Evolutionary conservation across 2,113 vertebrate species (phyloP).

Genomic region (Uropsilus gracilis): DNA sequence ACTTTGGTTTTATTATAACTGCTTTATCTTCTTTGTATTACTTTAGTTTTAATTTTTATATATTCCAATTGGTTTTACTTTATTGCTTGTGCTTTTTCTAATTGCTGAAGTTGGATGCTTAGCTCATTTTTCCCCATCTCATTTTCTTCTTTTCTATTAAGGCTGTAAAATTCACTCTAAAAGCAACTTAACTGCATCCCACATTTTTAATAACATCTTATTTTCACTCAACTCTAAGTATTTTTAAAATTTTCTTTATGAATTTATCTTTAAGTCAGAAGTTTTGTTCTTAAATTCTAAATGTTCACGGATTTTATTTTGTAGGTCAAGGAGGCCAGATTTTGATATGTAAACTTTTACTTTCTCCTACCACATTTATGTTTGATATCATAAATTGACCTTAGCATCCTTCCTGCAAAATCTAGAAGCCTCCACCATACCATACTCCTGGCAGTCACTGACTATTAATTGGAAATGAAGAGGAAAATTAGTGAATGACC

Average conservation of each 20-base stretch:
- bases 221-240: not conserved
- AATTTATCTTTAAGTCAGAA: not conserved
- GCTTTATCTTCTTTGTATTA: not conserved
- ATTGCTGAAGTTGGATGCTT: not conserved
- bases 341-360: not conserved
- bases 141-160: constrained; percentile 51
- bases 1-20: not conserved
- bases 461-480: not conserved
- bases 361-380: not conserved
- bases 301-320: not conserved
- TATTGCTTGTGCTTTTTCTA: not conserved
- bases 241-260: not conserved
- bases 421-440: no score
- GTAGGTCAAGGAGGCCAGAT: no score
- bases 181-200: constrained; percentile 24
- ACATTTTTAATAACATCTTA: constrained; percentile 45
- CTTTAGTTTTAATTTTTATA: constrained; percentile 34
- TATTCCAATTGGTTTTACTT: not conserved
- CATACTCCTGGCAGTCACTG: not conserved
- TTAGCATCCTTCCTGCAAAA: not conserved
- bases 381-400: not conserved
- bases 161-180: constrained; percentile 23
- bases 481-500: not conserved
- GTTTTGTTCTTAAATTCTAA: not conserved
- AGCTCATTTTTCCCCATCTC: not conserved